These are phyloP conservation scores for Protodeltote pygarga DNA, from an alignment of 2,888 invertebrate genomes.

Conservation along the genomic window DNA sequence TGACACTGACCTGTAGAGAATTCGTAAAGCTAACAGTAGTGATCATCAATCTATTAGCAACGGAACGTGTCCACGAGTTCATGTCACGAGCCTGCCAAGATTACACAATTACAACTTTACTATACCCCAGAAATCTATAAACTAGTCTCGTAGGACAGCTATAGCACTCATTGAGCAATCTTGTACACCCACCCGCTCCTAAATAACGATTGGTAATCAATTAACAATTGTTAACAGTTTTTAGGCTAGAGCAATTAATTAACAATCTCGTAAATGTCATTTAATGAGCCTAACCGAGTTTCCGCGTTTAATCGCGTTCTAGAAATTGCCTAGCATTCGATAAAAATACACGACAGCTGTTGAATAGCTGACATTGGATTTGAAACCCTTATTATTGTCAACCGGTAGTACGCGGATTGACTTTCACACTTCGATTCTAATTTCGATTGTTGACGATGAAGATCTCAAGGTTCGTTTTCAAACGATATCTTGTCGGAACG, in stretches of 20 bases:
- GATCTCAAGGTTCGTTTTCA: constrained; percentile 8
- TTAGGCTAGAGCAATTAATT: constrained; percentile 8
- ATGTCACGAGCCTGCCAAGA: constrained; percentile 51
- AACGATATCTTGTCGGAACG: too few species aligned
- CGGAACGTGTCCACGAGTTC: constrained; percentile 18
- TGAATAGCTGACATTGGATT: constrained; percentile 4
- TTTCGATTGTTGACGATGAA: constrained; percentile 15
- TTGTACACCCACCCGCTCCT: constrained; percentile 39
- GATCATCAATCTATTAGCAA: constrained; percentile 50
- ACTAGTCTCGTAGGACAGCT: constrained; percentile 23
- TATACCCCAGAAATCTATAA: constrained; percentile 26
- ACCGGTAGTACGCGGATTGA: constrained; percentile 11
- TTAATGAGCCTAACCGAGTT: not conserved
- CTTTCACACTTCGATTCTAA: constrained; percentile 19
- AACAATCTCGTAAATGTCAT: not conserved
- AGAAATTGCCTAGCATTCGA: constrained; percentile 1
- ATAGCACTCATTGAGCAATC: constrained; percentile 45
- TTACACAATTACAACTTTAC: constrained; percentile 53
- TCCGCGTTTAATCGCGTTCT: constrained; percentile 5
- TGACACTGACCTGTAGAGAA: constrained; percentile 40
- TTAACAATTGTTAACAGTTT: constrained; percentile 31
- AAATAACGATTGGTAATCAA: constrained; percentile 34
- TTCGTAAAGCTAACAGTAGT: constrained; percentile 20
- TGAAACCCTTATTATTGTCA: constrained; percentile 9
- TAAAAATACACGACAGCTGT: constrained; percentile 8